Evolutionary conservation across 2,888 invertebrate genomes (phyloP), one percentile per base, ranked within the genome.

Genomic region (Mellilla xanthometata): DNA sequence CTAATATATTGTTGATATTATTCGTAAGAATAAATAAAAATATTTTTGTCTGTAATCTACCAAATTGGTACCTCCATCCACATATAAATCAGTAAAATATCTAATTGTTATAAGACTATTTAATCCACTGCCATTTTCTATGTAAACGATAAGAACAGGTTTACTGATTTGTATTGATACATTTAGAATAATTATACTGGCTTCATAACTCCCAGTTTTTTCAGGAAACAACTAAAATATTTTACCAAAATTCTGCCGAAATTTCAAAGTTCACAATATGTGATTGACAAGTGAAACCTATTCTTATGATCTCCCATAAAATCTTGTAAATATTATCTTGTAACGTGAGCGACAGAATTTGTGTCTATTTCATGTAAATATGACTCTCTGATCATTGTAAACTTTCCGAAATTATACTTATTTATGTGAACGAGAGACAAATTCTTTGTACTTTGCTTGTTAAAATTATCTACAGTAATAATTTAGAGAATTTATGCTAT

Each of bases 11-110:
- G n/a, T n/a, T n/a, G n/a, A n/a, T n/a, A n/a, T n/a, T n/a, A n/a
- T n/a, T n/a, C n/a, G n/a, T n/a, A n/a, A n/a, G n/a, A n/a, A n/a
- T n/a, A n/a, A n/a, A n/a, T n/a, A n/a, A n/a, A n/a, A n/a, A n/a
- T n/a, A n/a, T n/a, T n/a, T n/a, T n/a, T n/a, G n/a, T n/a, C n/a
- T n/a, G n/a, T n/a, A n/a, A n/a, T n/a, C n/a, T n/a, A n/a, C n/a
- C n/a, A n/a, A n/a, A n/a, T n/a, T n/a, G n/a, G n/a, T n/a, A n/a
- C n/a, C n/a, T n/a, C n/a, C n/a, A n/a, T n/a, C n/a, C 15, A 43
- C 57, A 51, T 64, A 51, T 59, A 54, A 54, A 55, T 59, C 60
- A 65, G 68, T 69, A 60, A 65, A 57, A 51, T 67, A 52, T 60
- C 60, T 58, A 39, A 62, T 60, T 56, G 55, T 49, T 39, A 40